Evolutionary conservation across 2,113 vertebrate genomes (phyloP).

Genomic region (Acinonyx jubatus): DNA sequence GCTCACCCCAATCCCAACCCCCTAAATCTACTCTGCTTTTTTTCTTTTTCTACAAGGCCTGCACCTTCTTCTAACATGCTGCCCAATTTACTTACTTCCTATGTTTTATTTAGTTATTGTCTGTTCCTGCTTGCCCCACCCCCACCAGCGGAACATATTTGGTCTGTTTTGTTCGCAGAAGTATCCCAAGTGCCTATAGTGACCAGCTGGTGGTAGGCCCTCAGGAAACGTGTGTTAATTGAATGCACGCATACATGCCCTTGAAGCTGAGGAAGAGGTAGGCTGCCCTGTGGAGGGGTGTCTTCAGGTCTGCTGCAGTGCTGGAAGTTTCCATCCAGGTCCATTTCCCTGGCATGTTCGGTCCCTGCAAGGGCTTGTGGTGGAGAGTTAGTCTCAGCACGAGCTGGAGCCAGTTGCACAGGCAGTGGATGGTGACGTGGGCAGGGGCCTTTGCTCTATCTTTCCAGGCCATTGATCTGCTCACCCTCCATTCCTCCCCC

Average conservation of each 20-base stretch:
- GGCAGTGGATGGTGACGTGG: not conserved
- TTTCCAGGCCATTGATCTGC: fast-evolving
- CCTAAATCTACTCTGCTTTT: not conserved
- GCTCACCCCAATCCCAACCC: not conserved
- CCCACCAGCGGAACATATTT: not conserved
- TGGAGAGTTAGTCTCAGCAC: not conserved
- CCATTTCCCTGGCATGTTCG: too few species aligned
- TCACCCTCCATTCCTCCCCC: too few species aligned
- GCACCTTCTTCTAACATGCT: not conserved
- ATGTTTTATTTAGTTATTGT: not conserved
- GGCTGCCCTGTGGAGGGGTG: not conserved
- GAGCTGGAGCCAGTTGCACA: not conserved
- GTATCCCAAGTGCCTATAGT: too few species aligned
- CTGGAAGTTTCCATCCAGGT: not conserved
- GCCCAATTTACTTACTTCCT: not conserved
- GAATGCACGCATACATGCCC: not conserved
- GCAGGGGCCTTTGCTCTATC: not conserved
- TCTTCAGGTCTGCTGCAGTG: not conserved
- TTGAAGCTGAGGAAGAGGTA: not conserved
- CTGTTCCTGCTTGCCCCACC: not conserved
- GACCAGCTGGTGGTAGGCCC: not conserved
- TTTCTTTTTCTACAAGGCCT: too few species aligned
- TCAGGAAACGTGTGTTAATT: not conserved
- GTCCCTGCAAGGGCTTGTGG: not conserved
- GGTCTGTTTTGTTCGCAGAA: not conserved